These are phyloP conservation scores for Gymnocheta viridis DNA, from an alignment of 2,888 invertebrate species.

Conservation along the genomic window DNA sequence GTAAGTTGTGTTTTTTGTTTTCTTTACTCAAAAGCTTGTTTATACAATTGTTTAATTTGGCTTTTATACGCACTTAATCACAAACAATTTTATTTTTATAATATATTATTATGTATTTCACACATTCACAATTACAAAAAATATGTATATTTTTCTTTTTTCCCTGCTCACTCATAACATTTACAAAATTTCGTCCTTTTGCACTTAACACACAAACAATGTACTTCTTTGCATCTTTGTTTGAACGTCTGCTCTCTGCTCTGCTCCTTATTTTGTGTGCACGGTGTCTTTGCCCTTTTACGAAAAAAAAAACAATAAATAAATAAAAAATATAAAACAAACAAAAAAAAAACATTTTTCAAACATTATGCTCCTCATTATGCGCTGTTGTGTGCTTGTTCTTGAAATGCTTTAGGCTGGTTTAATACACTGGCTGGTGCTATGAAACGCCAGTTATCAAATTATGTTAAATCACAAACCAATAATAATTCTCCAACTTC, in stretches of 20 bases:
- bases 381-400: slow-evolving; percentile 59
- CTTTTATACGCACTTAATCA: slow-evolving; percentile 53
- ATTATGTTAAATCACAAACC: slow-evolving; percentile 89
- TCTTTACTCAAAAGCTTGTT: slow-evolving; percentile 57
- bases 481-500: slow-evolving; percentile 81
- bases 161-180: slow-evolving; percentile 47
- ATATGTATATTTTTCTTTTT: slow-evolving; percentile 46
- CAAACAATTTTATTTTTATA: neutral
- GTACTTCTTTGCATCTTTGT: slow-evolving; percentile 38
- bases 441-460: slow-evolving; percentile 91
- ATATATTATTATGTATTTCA: too few species aligned
- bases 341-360: slow-evolving; percentile 22
- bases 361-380: slow-evolving; percentile 49
- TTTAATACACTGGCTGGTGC: slow-evolving; percentile 87
- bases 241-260: slow-evolving; percentile 37
- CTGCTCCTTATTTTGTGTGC: slow-evolving; percentile 30
- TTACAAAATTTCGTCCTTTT: slow-evolving; percentile 46
- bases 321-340: neutral
- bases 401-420: slow-evolving; percentile 82
- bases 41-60: slow-evolving; percentile 14
- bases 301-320: neutral
- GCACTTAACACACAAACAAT: slow-evolving; percentile 18
- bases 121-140: slow-evolving; percentile 39
- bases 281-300: slow-evolving; percentile 29
- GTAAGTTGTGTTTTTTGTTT: slow-evolving; percentile 71